These are phyloP conservation scores for Desmophyllum pertusum DNA, from an alignment of 92 coral and sea anemone species.

Conservation along the genomic window DNA sequence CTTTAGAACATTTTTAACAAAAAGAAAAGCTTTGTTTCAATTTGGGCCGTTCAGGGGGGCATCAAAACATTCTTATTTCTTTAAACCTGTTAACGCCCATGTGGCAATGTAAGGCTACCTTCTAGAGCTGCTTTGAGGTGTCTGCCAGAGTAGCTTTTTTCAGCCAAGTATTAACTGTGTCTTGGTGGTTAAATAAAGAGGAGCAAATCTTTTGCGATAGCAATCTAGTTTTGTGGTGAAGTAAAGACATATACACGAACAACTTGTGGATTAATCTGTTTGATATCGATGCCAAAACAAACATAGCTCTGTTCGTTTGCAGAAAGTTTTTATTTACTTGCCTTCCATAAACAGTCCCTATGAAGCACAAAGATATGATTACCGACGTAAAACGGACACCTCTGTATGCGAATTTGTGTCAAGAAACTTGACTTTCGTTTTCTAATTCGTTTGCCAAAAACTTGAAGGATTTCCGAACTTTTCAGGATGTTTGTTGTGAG, in stretches of 20 bases:
- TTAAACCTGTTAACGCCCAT: slow-evolving; percentile 39
- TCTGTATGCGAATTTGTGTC: slow-evolving; percentile 12
- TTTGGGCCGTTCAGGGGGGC: slow-evolving; percentile 33
- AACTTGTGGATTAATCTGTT: not conserved
- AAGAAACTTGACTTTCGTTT: not conserved
- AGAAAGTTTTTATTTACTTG: not conserved
- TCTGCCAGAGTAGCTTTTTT: not conserved
- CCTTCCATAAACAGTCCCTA: not conserved
- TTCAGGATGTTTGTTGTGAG: slow-evolving; percentile 4
- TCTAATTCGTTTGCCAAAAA: slow-evolving; percentile 9
- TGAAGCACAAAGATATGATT: not conserved
- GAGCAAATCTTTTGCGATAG: not conserved
- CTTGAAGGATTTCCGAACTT: slow-evolving; percentile 24
- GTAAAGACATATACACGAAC: not conserved
- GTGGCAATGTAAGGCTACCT: not conserved
- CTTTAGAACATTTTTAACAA: not conserved
- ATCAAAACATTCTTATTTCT: slow-evolving; percentile 26
- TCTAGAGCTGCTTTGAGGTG: not conserved
- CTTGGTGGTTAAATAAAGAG: not conserved
- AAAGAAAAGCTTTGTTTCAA: not conserved
- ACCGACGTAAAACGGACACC: not conserved
- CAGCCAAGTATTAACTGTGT: not conserved
- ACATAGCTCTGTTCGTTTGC: slow-evolving; percentile 4
- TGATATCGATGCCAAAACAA: not conserved
- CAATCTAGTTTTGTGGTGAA: not conserved